These are phyloP conservation scores for Slavum lentiscoides DNA, from an alignment of 2,888 invertebrate species.

Conservation along the genomic window DNA sequence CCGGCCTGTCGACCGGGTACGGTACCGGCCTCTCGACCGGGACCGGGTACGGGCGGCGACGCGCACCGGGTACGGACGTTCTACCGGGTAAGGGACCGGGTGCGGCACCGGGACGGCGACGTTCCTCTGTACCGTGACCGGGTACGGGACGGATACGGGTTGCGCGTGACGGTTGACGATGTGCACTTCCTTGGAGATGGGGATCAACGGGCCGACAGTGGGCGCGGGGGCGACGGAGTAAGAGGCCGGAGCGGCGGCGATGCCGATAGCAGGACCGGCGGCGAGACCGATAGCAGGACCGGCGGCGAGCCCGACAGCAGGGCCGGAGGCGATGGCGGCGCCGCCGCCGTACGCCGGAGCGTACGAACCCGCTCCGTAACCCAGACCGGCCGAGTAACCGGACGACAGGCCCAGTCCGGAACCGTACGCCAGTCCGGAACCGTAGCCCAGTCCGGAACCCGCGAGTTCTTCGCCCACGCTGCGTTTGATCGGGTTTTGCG, in stretches of 20 bases:
- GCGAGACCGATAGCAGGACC: too few species aligned
- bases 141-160: conserved; percentile 39
- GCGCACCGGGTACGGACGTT: conserved; percentile 35
- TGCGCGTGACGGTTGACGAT: conserved; percentile 48
- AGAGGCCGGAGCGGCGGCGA: conserved; percentile 6
- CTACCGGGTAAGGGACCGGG: conserved; percentile 40
- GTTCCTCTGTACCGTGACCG: conserved; percentile 19
- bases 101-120: conserved; percentile 40
- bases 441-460: neutral
- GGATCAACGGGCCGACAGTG: conserved; percentile 35
- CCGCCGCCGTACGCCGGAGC: conserved; percentile 13
- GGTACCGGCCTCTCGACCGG: conserved; percentile 43
- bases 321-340: conserved; percentile 17
- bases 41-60: conserved; percentile 39
- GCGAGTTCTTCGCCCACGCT: conserved; percentile 1
- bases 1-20: conserved; percentile 35
- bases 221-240: conserved; percentile 34
- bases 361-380: conserved; percentile 12
- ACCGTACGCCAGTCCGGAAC: neutral
- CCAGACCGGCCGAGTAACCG: conserved; percentile 5
- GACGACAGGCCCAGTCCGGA: neutral
- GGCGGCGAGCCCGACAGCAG: neutral
- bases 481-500: conserved; percentile 28
- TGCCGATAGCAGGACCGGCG: neutral
- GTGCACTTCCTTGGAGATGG: conserved; percentile 29